Evolutionary conservation across 1,140 invertebrate genomes (phyloP).

Genomic region (Drosophila albomicans): DNA sequence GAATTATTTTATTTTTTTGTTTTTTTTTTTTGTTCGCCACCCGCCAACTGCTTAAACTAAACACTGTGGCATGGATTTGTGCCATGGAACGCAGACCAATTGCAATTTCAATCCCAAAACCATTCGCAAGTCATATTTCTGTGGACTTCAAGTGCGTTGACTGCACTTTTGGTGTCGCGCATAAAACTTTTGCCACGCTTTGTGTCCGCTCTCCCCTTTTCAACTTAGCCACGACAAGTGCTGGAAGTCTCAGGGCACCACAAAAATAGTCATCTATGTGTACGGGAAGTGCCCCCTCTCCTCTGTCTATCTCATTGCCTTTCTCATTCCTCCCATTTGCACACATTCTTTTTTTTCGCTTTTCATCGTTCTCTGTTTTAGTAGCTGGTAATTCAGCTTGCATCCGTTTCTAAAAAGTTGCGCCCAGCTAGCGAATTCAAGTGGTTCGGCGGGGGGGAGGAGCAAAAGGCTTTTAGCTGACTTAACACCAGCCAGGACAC

Average conservation of each 20-base stretch:
- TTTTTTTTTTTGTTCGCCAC: not conserved
- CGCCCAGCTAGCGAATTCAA: conserved; percentile 68
- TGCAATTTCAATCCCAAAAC: conserved; percentile 31
- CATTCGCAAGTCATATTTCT: conserved; percentile 81
- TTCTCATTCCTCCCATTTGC: not conserved
- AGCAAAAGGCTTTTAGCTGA: conserved; percentile 78
- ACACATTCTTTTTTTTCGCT: not conserved
- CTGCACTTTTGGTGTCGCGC: conserved; percentile 72
- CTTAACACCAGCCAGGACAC: conserved; percentile 69
- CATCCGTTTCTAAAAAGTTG: conserved; percentile 80
- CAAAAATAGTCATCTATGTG: conserved; percentile 64
- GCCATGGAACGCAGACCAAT: conserved; percentile 15
- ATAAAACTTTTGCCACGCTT: conserved; percentile 68
- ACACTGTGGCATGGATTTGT: conserved; percentile 3
- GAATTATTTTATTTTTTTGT: not conserved
- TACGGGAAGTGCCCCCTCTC: conserved; percentile 15
- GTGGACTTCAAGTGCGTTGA: conserved; percentile 70
- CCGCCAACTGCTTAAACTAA: conserved; percentile 42
- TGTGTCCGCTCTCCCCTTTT: not conserved
- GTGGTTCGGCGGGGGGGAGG: conserved; percentile 49
- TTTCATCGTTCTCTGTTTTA: conserved; percentile 15
- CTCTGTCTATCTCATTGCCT: not conserved
- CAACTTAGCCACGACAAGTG: not conserved
- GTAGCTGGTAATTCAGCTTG: conserved; percentile 69
- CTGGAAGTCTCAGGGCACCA: conserved; percentile 12